Evolutionary conservation across 2,888 invertebrate genomes (phyloP).

Genomic region (Elmis aenea): DNA sequence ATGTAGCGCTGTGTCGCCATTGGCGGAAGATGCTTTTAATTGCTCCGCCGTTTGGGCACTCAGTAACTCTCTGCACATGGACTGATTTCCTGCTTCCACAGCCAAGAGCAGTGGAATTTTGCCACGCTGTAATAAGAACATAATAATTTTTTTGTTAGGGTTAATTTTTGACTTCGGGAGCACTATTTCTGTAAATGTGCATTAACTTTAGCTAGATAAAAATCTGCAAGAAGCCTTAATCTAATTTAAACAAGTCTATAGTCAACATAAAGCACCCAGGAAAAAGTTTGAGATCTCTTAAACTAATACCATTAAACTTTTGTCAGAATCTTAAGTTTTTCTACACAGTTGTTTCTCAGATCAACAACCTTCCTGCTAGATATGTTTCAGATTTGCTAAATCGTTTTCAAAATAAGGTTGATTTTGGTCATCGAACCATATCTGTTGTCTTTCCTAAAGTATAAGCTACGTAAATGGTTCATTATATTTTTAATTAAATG

Average conservation of each 20-base stretch:
- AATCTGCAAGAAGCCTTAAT: not conserved
- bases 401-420: too few species aligned
- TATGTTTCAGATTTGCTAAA: too few species aligned
- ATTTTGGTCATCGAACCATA: too few species aligned
- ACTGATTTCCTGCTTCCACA: conserved; percentile 91
- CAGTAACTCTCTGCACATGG: conserved; percentile 90
- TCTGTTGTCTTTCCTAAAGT: too few species aligned
- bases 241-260: not conserved
- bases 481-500: too few species aligned
- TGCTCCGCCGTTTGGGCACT: conserved; percentile 84
- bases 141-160: not conserved
- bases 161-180: too few species aligned
- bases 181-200: not conserved
- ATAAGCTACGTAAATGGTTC: too few species aligned
- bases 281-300: too few species aligned
- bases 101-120: conserved; percentile 91
- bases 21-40: conserved; percentile 74
- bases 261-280: not conserved
- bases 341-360: too few species aligned
- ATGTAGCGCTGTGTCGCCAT: conserved; percentile 92
- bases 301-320: too few species aligned
- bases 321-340: too few species aligned
- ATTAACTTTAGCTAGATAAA: not conserved
- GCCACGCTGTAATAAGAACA: conserved; percentile 66
- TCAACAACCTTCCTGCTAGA: too few species aligned